These are phyloP conservation scores for Empidonax traillii DNA, from an alignment of 2,113 vertebrate species.

Conservation along the genomic window DNA sequence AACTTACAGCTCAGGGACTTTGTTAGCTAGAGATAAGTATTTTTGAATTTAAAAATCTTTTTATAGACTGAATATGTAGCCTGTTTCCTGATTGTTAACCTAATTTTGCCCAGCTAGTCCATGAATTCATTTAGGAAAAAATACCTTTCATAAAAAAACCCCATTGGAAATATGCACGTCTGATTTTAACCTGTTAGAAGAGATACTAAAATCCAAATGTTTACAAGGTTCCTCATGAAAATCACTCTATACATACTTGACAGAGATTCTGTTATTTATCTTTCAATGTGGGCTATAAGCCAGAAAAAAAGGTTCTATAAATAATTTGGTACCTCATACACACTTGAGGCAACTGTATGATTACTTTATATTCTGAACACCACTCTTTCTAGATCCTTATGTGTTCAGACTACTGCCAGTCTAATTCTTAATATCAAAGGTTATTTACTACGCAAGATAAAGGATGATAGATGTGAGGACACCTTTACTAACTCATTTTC, in stretches of 20 bases:
- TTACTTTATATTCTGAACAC: conserved; percentile 19
- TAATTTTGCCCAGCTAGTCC: not conserved
- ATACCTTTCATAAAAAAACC: not conserved
- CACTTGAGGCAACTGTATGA: not conserved
- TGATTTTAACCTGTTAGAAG: not conserved
- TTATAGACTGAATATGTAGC: not conserved
- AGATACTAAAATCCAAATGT: not conserved
- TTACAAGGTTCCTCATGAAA: not conserved
- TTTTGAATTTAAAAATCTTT: not conserved
- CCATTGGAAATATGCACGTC: not conserved
- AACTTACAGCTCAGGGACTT: not conserved
- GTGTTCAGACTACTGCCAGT: not conserved
- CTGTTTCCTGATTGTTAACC: not conserved
- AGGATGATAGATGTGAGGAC: not conserved
- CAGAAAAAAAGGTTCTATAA: not conserved
- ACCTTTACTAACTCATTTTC: not conserved
- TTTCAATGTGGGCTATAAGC: not conserved
- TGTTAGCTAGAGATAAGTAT: not conserved
- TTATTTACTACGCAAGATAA: not conserved
- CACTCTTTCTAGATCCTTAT: not conserved
- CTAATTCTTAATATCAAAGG: not conserved
- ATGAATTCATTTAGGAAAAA: not conserved
- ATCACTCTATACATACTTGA: not conserved
- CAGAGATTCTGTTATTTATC: not conserved
- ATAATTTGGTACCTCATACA: conserved; percentile 25